A percentile compares a stretch with the other conserved stretches of the same genome.
These are phyloP conservation scores for Thinocorus orbignyianus DNA, from an alignment of 2,113 vertebrate species.

Conservation along the genomic window DNA sequence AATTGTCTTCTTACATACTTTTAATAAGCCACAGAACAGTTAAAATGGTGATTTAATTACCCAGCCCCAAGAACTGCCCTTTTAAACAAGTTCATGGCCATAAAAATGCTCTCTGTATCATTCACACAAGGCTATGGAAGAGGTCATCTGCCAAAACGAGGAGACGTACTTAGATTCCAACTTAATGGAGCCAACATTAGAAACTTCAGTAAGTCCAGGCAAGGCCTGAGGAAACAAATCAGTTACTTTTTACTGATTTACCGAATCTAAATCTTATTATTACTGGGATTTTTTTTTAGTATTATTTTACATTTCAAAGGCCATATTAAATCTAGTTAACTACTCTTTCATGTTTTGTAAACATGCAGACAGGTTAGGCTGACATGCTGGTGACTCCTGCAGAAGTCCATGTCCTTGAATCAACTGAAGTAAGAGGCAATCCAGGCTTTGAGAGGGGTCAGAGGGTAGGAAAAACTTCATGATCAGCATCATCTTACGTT, in stretches of 20 bases:
- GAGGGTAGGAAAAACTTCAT: not conserved
- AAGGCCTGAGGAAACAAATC: slow-evolving; percentile 45
- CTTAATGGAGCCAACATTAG: slow-evolving; percentile 44
- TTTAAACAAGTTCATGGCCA: slow-evolving; percentile 56
- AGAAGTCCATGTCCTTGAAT: not conserved
- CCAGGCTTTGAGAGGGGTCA: not conserved
- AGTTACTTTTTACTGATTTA: slow-evolving; percentile 40
- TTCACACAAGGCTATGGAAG: slow-evolving; percentile 57
- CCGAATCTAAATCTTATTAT: slow-evolving; percentile 1
- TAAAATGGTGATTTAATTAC: slow-evolving; percentile 62
- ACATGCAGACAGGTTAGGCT: not conserved
- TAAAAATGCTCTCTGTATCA: slow-evolving; percentile 65
- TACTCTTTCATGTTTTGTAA: not conserved
- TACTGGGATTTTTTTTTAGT: not conserved
- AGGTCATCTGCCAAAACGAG: slow-evolving; percentile 57
- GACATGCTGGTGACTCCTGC: not conserved
- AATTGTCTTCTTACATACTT: slow-evolving; percentile 58
- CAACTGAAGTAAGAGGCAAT: not conserved
- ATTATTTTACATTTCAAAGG: slow-evolving; percentile 9
- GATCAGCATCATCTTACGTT: not conserved
- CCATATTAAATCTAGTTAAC: slow-evolving; percentile 26
- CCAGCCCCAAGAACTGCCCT: slow-evolving; percentile 53
- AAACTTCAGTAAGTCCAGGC: slow-evolving; percentile 56
- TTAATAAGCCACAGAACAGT: slow-evolving; percentile 51
- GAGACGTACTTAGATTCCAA: slow-evolving; percentile 50